These are phyloP conservation scores for Melinopterus prodromus DNA, from an alignment of 2,888 invertebrate species.

Conservation along the genomic window DNA sequence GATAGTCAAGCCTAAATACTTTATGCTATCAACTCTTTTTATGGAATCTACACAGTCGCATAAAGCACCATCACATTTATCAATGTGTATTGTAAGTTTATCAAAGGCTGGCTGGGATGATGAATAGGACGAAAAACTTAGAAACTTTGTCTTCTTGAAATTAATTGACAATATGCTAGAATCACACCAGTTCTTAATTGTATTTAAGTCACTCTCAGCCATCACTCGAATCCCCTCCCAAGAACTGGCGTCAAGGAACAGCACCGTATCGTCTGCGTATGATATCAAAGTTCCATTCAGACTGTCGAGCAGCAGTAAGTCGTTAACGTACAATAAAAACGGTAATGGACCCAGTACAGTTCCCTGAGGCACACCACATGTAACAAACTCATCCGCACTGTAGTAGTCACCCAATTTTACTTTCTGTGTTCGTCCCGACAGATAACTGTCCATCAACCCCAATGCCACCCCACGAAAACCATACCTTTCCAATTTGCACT, in stretches of 20 bases:
- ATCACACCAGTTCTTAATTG: background rate
- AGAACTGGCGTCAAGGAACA: background rate
- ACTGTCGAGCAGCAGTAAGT: background rate
- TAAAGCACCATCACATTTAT: background rate
- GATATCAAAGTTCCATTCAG: background rate
- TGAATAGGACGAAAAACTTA: background rate
- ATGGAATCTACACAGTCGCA: background rate
- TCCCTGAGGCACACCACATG: slow-evolving; percentile 4
- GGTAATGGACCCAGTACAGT: background rate
- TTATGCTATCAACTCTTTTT: background rate
- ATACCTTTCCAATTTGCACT: background rate
- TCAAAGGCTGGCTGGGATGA: background rate
- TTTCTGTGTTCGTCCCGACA: background rate
- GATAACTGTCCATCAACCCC: background rate
- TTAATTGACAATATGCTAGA: background rate
- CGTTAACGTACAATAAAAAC: background rate
- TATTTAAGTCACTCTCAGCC: background rate
- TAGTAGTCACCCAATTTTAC: background rate
- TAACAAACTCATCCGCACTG: background rate
- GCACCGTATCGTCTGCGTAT: background rate
- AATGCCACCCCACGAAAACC: background rate
- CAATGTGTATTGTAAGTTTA: background rate
- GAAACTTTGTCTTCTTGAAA: background rate
- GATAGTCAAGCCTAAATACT: background rate
- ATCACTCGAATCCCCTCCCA: background rate